These are phyloP conservation scores for Melanostigma gelatinosum DNA, from an alignment of 2,113 vertebrate species.

Conservation along the genomic window DNA sequence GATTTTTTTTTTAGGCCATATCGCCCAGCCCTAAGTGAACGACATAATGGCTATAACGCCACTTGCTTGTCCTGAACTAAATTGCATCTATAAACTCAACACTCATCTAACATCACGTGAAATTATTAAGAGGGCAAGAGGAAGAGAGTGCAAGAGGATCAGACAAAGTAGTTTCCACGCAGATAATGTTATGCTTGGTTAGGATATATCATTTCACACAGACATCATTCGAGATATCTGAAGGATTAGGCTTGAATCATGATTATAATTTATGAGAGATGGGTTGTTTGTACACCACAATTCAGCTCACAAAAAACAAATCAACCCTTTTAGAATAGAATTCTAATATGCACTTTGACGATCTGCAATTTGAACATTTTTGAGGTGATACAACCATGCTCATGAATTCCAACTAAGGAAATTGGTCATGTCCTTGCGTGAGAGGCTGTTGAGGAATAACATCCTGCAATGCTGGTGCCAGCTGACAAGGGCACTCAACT, in stretches of 20 bases:
- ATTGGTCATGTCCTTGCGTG: background rate
- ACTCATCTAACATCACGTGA: background rate
- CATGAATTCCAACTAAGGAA: background rate
- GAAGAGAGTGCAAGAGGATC: background rate
- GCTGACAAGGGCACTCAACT: background rate
- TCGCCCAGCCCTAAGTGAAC: no score
- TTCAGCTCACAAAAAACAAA: no score
- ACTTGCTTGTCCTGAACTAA: background rate
- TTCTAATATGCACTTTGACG: background rate
- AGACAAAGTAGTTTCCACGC: background rate
- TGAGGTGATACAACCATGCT: background rate
- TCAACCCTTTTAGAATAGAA: background rate
- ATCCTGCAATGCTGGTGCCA: background rate
- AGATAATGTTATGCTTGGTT: constrained; percentile 2
- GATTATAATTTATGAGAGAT: background rate
- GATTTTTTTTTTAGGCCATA: no score
- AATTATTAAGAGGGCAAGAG: background rate
- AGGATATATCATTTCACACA: background rate
- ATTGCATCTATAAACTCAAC: background rate
- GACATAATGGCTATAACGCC: background rate
- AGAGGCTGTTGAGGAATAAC: background rate
- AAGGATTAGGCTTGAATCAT: constrained; percentile 13
- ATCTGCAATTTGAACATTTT: no score
- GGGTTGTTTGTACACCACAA: background rate
- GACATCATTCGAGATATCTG: constrained; percentile 13